Evolutionary conservation across 2,113 vertebrate genomes (phyloP).

Genomic region (Misgurnus mizolepis): DNA sequence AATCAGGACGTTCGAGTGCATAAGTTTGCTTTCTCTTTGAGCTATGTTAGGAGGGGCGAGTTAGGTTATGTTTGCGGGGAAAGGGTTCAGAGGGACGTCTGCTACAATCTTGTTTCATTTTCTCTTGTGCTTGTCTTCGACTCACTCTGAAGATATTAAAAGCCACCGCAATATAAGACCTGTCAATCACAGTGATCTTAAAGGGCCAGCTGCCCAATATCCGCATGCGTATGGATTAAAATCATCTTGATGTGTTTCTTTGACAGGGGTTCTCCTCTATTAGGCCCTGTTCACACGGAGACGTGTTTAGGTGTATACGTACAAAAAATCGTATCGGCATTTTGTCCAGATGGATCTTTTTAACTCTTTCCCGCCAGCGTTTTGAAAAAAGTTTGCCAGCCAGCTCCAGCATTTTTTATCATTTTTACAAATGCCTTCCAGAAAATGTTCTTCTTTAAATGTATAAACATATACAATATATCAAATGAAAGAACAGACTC

Average conservation of each 20-base stretch:
- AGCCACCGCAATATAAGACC: constrained; percentile 70
- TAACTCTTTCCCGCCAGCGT: no score
- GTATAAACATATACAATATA: no score
- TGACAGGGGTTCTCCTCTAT: background rate
- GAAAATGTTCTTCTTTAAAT: no score
- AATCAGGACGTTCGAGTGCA: background rate
- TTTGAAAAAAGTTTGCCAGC: no score
- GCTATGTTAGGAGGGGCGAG: constrained; percentile 16
- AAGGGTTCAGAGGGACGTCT: constrained; percentile 46
- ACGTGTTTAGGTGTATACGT: no score
- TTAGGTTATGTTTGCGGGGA: constrained; percentile 37
- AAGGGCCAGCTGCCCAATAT: background rate
- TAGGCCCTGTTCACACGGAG: background rate
- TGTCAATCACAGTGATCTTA: constrained; percentile 64
- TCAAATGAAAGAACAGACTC: no score
- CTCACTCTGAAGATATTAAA: constrained; percentile 66
- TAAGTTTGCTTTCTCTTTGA: background rate
- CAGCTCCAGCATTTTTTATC: no score
- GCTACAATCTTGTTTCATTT: constrained; percentile 58
- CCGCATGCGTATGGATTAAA: background rate
- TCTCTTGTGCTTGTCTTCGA: constrained; percentile 49
- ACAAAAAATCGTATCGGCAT: no score
- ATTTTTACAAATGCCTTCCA: no score
- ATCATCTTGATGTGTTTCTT: constrained; percentile 18
- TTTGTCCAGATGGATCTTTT: no score